Conservation (phyloP, 2,113 vertebrate genomes). For the Pteruthius melanotis region DNA sequence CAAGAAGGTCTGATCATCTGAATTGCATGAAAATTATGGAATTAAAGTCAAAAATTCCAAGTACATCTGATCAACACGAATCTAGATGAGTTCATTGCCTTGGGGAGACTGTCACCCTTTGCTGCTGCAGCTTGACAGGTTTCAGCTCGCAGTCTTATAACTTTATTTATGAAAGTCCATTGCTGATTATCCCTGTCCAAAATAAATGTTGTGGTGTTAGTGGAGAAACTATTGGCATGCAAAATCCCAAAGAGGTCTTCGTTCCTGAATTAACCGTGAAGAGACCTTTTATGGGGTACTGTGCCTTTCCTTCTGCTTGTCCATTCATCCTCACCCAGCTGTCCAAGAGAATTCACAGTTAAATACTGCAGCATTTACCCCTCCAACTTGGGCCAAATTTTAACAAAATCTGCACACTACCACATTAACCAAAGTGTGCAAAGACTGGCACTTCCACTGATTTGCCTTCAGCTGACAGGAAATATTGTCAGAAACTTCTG, state of each 20-base stretch:
- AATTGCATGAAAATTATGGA: background rate
- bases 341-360: background rate
- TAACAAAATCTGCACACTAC: background rate
- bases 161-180: background rate
- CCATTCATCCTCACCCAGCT: background rate
- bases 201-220: background rate
- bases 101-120: background rate
- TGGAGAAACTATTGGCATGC: background rate
- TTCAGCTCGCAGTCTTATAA: background rate
- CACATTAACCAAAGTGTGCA: background rate
- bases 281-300: background rate
- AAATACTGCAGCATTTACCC: background rate
- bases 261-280: background rate
- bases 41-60: background rate
- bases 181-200: background rate
- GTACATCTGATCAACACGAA: background rate
- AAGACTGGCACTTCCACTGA: background rate
- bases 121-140: background rate
- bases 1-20: background rate
- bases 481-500: background rate
- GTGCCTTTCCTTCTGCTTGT: background rate
- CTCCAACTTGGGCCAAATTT: background rate
- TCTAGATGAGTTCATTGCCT: background rate
- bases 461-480: background rate
- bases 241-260: background rate